A percentile compares a stretch with the other conserved stretches of the same genome.
Conservation (phyloP, 2,888 invertebrate species). For the Drosophila mimica region DNA sequence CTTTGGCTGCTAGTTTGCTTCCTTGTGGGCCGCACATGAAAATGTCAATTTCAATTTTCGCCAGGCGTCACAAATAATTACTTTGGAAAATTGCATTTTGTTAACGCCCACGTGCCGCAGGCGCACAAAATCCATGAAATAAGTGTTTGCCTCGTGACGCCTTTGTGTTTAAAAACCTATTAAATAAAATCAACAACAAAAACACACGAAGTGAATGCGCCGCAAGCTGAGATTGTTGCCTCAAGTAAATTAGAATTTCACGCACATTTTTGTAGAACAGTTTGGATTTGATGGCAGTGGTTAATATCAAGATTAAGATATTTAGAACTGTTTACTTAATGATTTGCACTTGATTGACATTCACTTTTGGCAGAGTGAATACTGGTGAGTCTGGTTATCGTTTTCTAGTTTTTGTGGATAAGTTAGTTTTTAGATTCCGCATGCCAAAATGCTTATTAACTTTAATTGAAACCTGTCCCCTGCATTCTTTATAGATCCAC, state of each 20-base stretch:
- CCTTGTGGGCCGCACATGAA: slow-evolving; percentile 70
- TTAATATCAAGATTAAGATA: background rate
- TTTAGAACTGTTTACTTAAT: background rate
- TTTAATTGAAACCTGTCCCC: slow-evolving; percentile 41
- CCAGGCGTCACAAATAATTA: slow-evolving; percentile 71
- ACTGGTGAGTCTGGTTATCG: slow-evolving; percentile 4
- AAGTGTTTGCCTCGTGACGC: slow-evolving; percentile 43
- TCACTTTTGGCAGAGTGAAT: background rate
- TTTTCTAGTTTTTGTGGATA: slow-evolving; percentile 4
- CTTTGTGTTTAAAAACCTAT: slow-evolving; percentile 61
- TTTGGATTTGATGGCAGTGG: background rate
- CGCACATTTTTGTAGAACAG: background rate
- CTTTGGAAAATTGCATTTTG: slow-evolving; percentile 70
- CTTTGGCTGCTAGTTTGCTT: slow-evolving; percentile 45
- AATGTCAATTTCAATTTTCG: slow-evolving; percentile 78
- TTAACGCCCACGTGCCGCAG: slow-evolving; percentile 57
- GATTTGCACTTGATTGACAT: background rate
- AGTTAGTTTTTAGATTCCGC: slow-evolving; percentile 20
- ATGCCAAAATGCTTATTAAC: slow-evolving; percentile 6
- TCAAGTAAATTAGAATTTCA: background rate
- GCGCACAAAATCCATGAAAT: slow-evolving; percentile 21
- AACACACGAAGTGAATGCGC: background rate
- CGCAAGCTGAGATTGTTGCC: background rate
- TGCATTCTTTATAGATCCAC: slow-evolving; percentile 24
- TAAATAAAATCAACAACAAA: slow-evolving; percentile 23